Base-by-base conservation (phyloP, 2,113 vertebrate species). In the Cyprinus carpio region DNA sequence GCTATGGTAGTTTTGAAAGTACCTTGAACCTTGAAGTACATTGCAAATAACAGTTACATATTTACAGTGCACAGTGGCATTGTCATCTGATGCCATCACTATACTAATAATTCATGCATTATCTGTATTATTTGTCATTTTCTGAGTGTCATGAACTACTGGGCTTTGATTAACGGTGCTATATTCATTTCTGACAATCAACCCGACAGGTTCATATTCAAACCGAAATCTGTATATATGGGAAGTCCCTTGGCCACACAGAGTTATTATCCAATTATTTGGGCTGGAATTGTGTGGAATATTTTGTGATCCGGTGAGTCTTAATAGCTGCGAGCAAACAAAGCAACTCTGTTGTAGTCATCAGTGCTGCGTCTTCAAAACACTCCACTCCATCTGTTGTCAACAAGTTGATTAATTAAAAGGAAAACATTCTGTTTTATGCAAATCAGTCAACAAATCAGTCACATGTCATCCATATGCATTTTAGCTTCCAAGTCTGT, bases 371-470 rank as follows among this genome's bases (percentile, higher is more conserved):
- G 29, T 75, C 82, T 87, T 84, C 78, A 49, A 60, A 83, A 85
- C 81, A 80, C 77, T 84, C 72, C 56, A 27, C 72, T 84, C 88
- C 86, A 87, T 89, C 88, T 86, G 86, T 69, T 76, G 65, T 84
- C 79, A 84, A 77, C 77, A 79, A 86, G 88, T 79, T 69, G 74
- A 86, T 86, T 88, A 58, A 81, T 88, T 82, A 81, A 65, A 83
- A 77, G 83, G 76, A 82, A 80, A 85, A 88, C 83, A 81, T 84
- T 88, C 84, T 87, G 75, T 65, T 86, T 76, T 49, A 74, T 81
- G 78, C 65, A 43, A 86, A 86, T 84, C 62, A 77, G 40, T 71
- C 74, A 79, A 56, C 49, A 67, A 77, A 65, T 86, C 83, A 46
- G 18, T 81, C 79, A 81, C 79, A 81, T 67, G 80, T 71, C 80